phyloP scores from a whole-genome alignment of 1,140 invertebrate species.

The Zeugodacus cucurbitae region DNA sequence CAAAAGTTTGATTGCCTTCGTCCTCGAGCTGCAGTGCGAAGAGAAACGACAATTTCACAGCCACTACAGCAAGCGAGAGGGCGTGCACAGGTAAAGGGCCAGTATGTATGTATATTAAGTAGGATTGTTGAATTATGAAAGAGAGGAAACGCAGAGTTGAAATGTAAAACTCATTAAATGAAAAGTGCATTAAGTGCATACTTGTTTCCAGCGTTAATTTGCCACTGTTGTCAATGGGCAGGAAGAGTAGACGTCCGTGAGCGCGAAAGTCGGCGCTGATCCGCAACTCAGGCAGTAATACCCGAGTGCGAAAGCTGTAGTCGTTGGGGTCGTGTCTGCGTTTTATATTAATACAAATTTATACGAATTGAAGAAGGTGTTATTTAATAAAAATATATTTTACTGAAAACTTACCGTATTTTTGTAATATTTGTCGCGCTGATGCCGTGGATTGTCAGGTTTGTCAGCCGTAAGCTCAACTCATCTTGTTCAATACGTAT shows the following conservation, averaged over 20 bases:
- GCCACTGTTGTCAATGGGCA: conserved; percentile 75
- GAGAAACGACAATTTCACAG: background rate
- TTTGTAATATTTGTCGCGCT: background rate
- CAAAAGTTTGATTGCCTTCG: background rate
- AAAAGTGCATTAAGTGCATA: conserved; percentile 52
- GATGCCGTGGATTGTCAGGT: background rate
- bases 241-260: conserved; percentile 74
- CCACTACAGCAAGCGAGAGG: background rate
- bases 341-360: background rate
- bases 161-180: background rate
- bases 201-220: conserved; percentile 74
- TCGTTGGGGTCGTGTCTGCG: background rate
- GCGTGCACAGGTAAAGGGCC: no score
- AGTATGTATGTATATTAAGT: background rate
- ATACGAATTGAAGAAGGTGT: background rate
- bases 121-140: background rate
- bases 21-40: background rate
- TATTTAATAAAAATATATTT: background rate
- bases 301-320: conserved; percentile 18
- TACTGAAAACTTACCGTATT: background rate
- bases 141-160: background rate
- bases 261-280: conserved; percentile 76
- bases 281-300: conserved; percentile 70
- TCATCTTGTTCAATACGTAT: background rate
- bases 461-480: background rate